phyloP scores from a whole-genome alignment of 2,797 vertebrate species.

The Rhynchotus rufescens region DNA sequence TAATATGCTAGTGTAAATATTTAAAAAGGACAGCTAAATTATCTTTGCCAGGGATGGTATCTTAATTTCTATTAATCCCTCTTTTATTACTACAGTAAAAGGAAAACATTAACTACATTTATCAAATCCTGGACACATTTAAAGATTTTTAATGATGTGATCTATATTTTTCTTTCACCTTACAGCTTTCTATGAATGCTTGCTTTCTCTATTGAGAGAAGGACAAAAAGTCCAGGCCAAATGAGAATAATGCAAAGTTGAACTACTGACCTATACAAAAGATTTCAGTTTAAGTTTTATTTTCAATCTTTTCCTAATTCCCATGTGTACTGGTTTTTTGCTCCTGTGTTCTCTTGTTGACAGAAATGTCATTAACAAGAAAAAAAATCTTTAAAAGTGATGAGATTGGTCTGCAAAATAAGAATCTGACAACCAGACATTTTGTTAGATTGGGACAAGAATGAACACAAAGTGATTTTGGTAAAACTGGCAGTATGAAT shows the following conservation, averaged over 20 bases:
- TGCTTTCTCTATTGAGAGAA: neutral
- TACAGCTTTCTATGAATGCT: neutral
- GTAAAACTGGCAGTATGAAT: neutral
- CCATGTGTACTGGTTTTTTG: neutral
- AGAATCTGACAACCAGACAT: neutral
- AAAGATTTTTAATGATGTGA: neutral
- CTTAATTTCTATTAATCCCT: constrained; percentile 1
- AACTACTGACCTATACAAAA: neutral
- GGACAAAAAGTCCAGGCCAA: neutral
- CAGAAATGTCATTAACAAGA: neutral
- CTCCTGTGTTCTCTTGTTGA: neutral
- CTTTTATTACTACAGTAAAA: constrained; percentile 8
- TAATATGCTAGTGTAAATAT: neutral
- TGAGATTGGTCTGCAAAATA: neutral
- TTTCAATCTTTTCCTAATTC: neutral
- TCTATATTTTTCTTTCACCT: neutral
- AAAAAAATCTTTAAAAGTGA: neutral
- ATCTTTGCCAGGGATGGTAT: neutral
- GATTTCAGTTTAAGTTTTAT: neutral
- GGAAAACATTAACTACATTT: neutral
- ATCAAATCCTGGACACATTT: neutral
- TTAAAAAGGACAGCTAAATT: neutral
- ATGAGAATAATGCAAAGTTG: neutral
- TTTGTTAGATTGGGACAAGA: neutral
- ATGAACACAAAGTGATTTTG: neutral